phyloP scores from a whole-genome alignment of 2,113 vertebrate species.

The Bubo bubo region DNA sequence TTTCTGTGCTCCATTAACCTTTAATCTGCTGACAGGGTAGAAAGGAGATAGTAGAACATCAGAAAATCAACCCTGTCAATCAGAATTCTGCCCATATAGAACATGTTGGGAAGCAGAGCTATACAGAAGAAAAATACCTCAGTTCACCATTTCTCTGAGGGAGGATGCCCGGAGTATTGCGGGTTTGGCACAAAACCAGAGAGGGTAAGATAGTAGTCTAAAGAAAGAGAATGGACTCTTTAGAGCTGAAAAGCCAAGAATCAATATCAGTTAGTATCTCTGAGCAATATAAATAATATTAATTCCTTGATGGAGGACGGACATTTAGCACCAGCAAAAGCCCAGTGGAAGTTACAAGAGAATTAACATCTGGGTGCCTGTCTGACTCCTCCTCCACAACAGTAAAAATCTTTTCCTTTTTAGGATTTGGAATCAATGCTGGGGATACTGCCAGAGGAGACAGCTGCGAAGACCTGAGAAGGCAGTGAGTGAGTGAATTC shows the following conservation, averaged over 20 bases:
- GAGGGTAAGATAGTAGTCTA: neutral
- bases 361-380: slow-evolving; percentile 44
- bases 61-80: neutral
- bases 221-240: neutral
- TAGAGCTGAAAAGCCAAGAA: neutral
- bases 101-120: neutral
- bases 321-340: neutral
- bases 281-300: neutral
- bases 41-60: neutral
- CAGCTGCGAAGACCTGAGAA: slow-evolving; percentile 61
- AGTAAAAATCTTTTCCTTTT: slow-evolving; percentile 29
- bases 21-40: neutral
- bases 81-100: neutral
- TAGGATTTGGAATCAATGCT: slow-evolving; percentile 44
- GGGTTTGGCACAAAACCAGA: neutral
- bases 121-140: neutral
- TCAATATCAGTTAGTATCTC: neutral
- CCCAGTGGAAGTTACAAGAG: neutral
- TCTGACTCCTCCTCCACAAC: neutral
- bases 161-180: neutral
- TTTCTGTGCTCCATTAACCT: neutral
- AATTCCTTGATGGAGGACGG: neutral
- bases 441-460: slow-evolving; percentile 41
- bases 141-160: neutral
- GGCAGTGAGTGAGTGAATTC: neutral